A percentile compares a stretch with the other conserved stretches of the same genome.
Evolutionary conservation across 1,140 invertebrate species (phyloP).

Genomic region (Gyrodactylus salaris): DNA sequence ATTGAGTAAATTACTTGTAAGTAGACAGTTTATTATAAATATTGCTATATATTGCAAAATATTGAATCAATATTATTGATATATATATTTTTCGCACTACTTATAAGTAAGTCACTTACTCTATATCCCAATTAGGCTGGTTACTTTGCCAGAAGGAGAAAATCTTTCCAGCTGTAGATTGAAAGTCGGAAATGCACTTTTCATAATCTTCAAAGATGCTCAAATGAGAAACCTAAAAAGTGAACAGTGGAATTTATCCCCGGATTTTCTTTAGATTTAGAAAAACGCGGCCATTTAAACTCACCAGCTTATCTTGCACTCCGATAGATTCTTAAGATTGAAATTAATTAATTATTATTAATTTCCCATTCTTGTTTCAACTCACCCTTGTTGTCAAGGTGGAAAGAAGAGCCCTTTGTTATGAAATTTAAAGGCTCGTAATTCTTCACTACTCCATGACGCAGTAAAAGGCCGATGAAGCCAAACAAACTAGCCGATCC

Average conservation of each 20-base stretch:
- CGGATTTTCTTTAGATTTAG: background rate
- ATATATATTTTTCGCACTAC: no score
- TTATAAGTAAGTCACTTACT: background rate
- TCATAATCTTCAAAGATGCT: background rate
- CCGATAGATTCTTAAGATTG: background rate
- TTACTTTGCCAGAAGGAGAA: background rate
- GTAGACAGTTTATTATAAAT: no score
- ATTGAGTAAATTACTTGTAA: no score
- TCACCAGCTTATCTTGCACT: background rate
- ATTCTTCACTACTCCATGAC: background rate
- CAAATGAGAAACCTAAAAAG: background rate
- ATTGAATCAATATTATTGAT: no score
- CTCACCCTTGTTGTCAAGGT: no score
- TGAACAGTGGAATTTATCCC: background rate
- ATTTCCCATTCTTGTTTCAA: background rate
- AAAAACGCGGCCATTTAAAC: background rate
- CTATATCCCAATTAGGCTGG: background rate
- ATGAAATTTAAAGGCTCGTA: background rate
- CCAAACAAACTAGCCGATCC: background rate
- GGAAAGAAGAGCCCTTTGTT: background rate
- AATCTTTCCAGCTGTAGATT: background rate
- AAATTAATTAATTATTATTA: background rate
- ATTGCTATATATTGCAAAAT: no score
- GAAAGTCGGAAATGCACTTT: background rate
- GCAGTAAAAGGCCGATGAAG: background rate